phyloP scores from a whole-genome alignment of 2,113 vertebrate genomes.

The Daboia siamensis region DNA sequence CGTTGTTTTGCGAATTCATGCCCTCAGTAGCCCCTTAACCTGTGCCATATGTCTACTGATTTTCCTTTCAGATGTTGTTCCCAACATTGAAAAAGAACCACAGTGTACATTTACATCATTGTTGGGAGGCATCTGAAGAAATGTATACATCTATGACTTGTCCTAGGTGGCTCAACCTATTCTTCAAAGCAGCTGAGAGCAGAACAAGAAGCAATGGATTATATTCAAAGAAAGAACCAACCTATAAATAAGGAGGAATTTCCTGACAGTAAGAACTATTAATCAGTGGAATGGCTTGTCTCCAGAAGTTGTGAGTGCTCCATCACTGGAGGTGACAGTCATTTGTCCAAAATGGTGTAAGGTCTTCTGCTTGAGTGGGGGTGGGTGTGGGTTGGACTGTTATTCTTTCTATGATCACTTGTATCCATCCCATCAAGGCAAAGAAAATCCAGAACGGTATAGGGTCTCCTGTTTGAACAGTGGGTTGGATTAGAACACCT shows the following conservation, averaged over 20 bases:
- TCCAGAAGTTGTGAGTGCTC: too few relatives aligned
- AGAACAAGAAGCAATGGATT: too few relatives aligned
- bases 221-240: too few relatives aligned
- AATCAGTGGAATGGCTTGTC: too few relatives aligned
- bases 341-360: too few relatives aligned
- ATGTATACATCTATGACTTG: background rate
- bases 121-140: background rate
- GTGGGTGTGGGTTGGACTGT: background rate
- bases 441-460: background rate
- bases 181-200: too few relatives aligned
- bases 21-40: background rate
- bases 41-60: background rate
- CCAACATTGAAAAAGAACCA: background rate
- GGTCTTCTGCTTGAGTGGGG: too few relatives aligned
- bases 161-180: background rate
- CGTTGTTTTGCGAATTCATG: background rate
- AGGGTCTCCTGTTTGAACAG: background rate
- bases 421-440: background rate
- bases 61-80: background rate
- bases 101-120: background rate
- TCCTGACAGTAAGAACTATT: too few relatives aligned
- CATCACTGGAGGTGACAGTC: too few relatives aligned
- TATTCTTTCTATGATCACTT: background rate
- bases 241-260: too few relatives aligned
- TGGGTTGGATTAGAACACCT: background rate